A percentile compares a stretch with the other conserved stretches of the same genome.
Conservation (phyloP, 2,113 vertebrate genomes). For the Artemisiospiza belli region DNA sequence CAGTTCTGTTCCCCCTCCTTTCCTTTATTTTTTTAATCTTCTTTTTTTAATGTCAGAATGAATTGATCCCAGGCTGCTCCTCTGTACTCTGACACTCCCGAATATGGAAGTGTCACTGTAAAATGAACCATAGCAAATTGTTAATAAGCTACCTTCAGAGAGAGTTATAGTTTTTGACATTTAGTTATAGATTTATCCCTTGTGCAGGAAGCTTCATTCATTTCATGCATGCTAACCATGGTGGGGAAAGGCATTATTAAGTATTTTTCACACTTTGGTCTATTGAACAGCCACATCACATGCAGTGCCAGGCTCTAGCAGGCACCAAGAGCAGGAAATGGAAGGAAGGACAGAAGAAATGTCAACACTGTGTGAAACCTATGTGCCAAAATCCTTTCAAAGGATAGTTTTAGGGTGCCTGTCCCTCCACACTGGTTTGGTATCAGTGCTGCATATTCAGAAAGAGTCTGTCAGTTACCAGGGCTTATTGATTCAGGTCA, state of each 20-base stretch:
- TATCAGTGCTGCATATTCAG: not conserved
- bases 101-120: conserved; percentile 74
- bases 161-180: conserved; percentile 71
- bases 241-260: conserved; percentile 45
- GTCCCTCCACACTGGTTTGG: not conserved
- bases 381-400: not conserved
- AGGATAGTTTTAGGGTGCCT: not conserved
- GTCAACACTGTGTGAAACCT: not conserved
- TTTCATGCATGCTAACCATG: conserved; percentile 56
- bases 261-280: conserved; percentile 42
- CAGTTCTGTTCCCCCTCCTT: conserved; percentile 31
- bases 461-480: not conserved
- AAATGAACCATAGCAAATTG: conserved; percentile 72
- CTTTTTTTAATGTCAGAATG: conserved; percentile 38
- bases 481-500: not conserved
- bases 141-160: conserved; percentile 73
- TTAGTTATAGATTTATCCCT: conserved; percentile 65
- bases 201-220: conserved; percentile 48
- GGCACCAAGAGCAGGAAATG: not conserved
- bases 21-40: not conserved
- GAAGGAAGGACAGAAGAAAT: not conserved
- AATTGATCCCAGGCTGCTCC: conserved; percentile 67
- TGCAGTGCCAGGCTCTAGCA: not conserved
- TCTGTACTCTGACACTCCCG: conserved; percentile 60
- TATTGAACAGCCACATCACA: conserved; percentile 28